phyloP scores from a whole-genome alignment of 2,888 invertebrate species.

The Podabrus alpinus region DNA sequence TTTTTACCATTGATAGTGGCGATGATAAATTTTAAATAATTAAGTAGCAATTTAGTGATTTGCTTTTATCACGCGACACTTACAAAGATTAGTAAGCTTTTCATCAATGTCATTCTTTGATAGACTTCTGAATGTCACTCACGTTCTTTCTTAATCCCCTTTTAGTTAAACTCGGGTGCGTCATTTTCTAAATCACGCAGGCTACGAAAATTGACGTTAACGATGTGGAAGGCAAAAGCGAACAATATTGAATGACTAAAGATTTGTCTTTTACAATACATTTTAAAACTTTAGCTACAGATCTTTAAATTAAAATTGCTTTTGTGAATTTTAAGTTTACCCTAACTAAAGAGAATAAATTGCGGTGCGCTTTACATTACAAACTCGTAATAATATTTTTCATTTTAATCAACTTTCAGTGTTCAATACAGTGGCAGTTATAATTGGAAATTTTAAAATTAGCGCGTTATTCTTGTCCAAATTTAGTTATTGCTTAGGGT shows the following conservation, averaged over 20 bases:
- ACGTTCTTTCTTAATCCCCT: constrained; percentile 10
- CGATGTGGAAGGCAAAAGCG: constrained; percentile 8
- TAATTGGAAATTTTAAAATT: too few relatives aligned
- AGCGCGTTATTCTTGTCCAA: too few relatives aligned
- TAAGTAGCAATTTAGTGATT: constrained; percentile 7
- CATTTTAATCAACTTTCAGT: too few relatives aligned
- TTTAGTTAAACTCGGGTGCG: constrained; percentile 7
- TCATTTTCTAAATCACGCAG: constrained; percentile 7
- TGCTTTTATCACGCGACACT: constrained; percentile 5
- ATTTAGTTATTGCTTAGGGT: background rate
- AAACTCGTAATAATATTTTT: too few relatives aligned
- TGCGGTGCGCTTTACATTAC: too few relatives aligned
- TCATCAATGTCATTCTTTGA: constrained; percentile 14
- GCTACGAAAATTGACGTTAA: constrained; percentile 9
- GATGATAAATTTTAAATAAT: constrained; percentile 10
- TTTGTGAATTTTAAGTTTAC: background rate
- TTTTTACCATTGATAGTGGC: background rate
- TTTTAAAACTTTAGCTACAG: background rate
- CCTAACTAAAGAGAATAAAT: background rate
- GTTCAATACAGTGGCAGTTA: too few relatives aligned
- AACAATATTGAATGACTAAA: constrained; percentile 1
- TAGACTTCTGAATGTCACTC: constrained; percentile 10
- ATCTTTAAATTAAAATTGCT: background rate
- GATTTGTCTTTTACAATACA: background rate
- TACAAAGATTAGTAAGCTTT: constrained; percentile 5